These are phyloP conservation scores for Dinoponera quadriceps DNA, from an alignment of 1,140 invertebrate genomes.

Conservation along the genomic window DNA sequence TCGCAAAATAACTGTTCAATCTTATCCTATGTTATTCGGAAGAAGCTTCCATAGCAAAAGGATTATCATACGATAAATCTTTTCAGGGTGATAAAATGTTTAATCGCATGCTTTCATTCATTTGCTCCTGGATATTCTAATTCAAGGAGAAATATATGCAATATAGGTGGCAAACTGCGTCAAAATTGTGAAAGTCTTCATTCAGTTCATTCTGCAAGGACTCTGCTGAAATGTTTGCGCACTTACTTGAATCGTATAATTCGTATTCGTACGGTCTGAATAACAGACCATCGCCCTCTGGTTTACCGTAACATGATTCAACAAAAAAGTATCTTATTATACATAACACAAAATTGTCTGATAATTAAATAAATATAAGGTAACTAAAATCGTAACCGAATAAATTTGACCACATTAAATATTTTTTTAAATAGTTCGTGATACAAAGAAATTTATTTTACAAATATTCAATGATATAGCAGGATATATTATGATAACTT, in stretches of 20 bases:
- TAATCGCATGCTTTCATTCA: conserved; percentile 31
- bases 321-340: conserved; percentile 76
- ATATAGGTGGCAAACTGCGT: conserved; percentile 38
- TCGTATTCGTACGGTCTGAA: conserved; percentile 45
- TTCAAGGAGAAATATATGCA: conserved; percentile 52
- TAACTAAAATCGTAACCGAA: conserved; percentile 49
- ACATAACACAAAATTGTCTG: conserved; percentile 57
- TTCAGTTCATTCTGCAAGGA: conserved; percentile 81
- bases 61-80: conserved; percentile 14
- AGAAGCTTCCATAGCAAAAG: conserved; percentile 41
- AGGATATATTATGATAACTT: neutral
- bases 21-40: conserved; percentile 3
- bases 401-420: conserved; percentile 27
- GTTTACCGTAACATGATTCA: conserved; percentile 84
- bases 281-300: conserved; percentile 81
- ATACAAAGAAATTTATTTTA: conserved; percentile 6
- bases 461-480: conserved; percentile 48
- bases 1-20: conserved; percentile 11
- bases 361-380: conserved; percentile 50
- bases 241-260: conserved; percentile 85
- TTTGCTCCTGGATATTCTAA: neutral
- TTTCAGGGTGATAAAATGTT: conserved; percentile 12
- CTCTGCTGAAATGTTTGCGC: conserved; percentile 72
- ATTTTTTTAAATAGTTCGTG: conserved; percentile 37
- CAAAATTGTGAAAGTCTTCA: conserved; percentile 77